Conservation (phyloP, 2,113 vertebrate genomes). For the Seriola quinqueradiata region DNA sequence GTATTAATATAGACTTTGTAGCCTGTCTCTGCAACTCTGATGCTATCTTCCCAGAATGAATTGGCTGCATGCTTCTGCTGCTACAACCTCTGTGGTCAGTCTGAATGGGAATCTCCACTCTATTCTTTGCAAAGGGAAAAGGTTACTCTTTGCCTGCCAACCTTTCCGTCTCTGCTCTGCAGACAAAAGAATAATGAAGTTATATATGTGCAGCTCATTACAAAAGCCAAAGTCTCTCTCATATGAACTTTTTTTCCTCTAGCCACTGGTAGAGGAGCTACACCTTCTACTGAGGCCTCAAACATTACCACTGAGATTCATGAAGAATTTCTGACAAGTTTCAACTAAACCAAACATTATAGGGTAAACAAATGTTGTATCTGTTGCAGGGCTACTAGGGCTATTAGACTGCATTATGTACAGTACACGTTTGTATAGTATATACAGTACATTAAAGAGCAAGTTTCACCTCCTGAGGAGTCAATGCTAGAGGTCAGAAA, state of each 20-base stretch:
- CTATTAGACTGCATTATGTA: neutral
- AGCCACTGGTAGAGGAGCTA: neutral
- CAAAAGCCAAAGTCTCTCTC: slow-evolving; percentile 57
- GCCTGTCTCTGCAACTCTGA: slow-evolving; percentile 50
- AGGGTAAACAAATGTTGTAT: neutral
- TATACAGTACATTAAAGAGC: no score
- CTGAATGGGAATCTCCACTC: slow-evolving; percentile 59
- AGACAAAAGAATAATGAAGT: slow-evolving; percentile 65
- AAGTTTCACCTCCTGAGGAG: neutral
- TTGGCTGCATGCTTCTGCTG: slow-evolving; percentile 52
- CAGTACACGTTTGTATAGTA: no score
- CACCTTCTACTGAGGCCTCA: no score
- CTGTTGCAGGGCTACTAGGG: neutral
- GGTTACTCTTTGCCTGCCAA: slow-evolving; percentile 54
- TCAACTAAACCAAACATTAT: neutral
- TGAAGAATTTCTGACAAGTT: no score
- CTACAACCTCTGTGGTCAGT: slow-evolving; percentile 56
- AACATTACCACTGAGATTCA: no score
- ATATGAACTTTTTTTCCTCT: slow-evolving; percentile 17
- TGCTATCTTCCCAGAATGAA: slow-evolving; percentile 72
- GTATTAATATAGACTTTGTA: slow-evolving; percentile 43
- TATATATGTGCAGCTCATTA: slow-evolving; percentile 70
- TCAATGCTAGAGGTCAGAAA: neutral
- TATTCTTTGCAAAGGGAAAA: slow-evolving; percentile 46
- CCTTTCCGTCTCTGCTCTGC: slow-evolving; percentile 33